These are phyloP conservation scores for Thripadectes ignobilis DNA, from an alignment of 2,797 vertebrate genomes.

Conservation along the genomic window DNA sequence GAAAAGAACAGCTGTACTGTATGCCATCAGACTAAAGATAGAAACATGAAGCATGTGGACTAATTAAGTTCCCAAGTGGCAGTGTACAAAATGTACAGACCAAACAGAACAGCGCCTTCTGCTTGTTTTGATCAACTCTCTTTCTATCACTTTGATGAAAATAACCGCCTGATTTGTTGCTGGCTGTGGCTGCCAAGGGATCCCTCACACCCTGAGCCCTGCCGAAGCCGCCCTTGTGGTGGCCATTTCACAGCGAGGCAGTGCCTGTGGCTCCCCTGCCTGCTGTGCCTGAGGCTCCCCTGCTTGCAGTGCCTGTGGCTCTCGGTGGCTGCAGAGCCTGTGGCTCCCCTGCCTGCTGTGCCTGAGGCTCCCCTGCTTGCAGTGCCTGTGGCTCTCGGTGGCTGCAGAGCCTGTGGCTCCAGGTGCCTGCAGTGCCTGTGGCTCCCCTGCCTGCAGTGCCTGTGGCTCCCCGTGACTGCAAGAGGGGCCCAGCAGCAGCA, in stretches of 20 bases:
- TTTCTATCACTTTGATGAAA: conserved; percentile 29
- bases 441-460: background rate
- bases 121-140: conserved; percentile 45
- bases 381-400: too few species aligned
- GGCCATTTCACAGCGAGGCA: background rate
- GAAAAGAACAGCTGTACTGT: conserved; percentile 42
- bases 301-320: too few species aligned
- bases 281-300: background rate
- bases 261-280: background rate
- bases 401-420: background rate
- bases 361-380: too few species aligned
- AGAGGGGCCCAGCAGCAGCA: background rate
- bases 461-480: background rate
- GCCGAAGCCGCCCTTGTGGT: rapidly evolving
- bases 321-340: too few species aligned
- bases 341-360: too few species aligned
- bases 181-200: background rate
- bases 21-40: conserved; percentile 51
- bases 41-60: background rate
- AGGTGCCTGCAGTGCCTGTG: background rate
- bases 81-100: conserved; percentile 26
- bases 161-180: background rate
- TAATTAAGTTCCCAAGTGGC: conserved; percentile 60
- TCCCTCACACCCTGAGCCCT: background rate
- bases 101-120: conserved; percentile 38